Base-by-base conservation (phyloP, 2,113 vertebrate genomes). In the Myocastor coypus region DNA sequence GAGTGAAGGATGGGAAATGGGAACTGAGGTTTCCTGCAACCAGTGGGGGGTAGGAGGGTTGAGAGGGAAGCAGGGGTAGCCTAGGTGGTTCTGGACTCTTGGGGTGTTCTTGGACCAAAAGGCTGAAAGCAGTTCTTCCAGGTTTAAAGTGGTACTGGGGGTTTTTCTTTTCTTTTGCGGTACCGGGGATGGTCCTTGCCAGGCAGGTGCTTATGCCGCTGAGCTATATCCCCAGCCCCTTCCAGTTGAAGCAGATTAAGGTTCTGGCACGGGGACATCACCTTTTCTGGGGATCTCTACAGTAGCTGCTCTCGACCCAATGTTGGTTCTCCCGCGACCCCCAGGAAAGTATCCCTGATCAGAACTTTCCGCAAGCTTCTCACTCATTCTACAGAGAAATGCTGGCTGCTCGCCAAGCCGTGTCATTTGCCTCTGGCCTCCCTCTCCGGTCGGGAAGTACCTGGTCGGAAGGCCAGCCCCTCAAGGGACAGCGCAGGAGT, bases 401-500 rank as follows among this genome's bases (percentile, higher is more conserved):
- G 32, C 34, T 57, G 6, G 24, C 24, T 61, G 57, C 40, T 61
- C 13, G 16, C 13, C 22, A 0, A 28, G 83, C 37, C 32, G 55
- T 19, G 14, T 0, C 26, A 26, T 37, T 24, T n/a, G 46, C 28
- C 46, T 52, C 30, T 40, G 40, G 30, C 50, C 30, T 50, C 22
- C 42, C 52, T 92, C 52, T 50, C 61, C 63, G 32, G 40, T 80
- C 81, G 59, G 17, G 14, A 22, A 0, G 10, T 50, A 52, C 13
- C 28, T 71, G 42, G 22, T 40, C 30, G 68, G 34, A 73, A 46
- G 86, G 55, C 16, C 9, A 89, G 55, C 12, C 12, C 32, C 20
- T 11, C 20, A 5, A 30, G n/a, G 22, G n/a, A 63, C 50, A 12
- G 0, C 0, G n/a, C n/a, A n/a, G n/a, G 3, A 19, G 3, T 3